phyloP scores from a whole-genome alignment of 1,140 invertebrate species.

The Megalonaias nervosa region DNA sequence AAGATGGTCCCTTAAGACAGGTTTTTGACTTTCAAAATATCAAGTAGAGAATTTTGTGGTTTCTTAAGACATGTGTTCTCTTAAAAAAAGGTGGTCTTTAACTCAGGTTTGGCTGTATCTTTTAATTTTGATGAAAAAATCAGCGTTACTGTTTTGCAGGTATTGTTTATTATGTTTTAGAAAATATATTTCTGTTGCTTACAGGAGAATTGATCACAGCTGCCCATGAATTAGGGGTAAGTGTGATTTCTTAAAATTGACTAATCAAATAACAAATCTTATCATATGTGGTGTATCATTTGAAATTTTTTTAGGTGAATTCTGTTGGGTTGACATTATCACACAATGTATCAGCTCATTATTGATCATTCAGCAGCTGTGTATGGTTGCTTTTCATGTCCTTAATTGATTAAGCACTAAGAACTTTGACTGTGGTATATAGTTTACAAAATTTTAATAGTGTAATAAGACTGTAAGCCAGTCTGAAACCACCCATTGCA shows the following conservation, averaged over 20 bases:
- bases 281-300: not conserved
- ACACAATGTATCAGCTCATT: not conserved
- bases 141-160: too few species aligned
- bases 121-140: too few species aligned
- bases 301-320: not conserved
- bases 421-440: not conserved
- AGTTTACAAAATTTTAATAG: too few species aligned
- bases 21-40: too few species aligned
- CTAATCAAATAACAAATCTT: not conserved
- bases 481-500: too few species aligned
- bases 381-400: not conserved
- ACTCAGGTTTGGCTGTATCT: too few species aligned
- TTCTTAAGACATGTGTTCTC: too few species aligned
- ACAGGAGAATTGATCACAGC: conserved; percentile 63
- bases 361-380: not conserved
- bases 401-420: not conserved
- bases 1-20: too few species aligned
- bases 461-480: too few species aligned
- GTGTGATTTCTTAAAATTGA: conserved; percentile 15
- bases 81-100: too few species aligned
- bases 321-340: not conserved
- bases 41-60: too few species aligned
- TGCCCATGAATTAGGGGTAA: conserved; percentile 64
- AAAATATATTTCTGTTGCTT: conserved; percentile 28
- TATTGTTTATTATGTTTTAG: not conserved